Conservation (phyloP, 1,140 invertebrate genomes). For the Bombus terrestris region DNA sequence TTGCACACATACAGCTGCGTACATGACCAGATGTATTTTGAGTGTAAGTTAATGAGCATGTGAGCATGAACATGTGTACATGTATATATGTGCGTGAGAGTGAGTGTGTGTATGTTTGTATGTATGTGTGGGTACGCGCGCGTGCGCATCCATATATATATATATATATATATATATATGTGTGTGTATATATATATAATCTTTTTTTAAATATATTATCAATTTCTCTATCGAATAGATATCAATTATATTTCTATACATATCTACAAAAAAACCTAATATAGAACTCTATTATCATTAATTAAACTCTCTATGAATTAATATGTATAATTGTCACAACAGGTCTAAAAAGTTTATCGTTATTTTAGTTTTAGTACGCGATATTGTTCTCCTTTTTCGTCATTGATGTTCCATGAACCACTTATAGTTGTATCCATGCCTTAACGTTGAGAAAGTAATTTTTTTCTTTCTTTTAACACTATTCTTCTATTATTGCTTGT, state of each 20-base stretch:
- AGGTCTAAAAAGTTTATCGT: slow-evolving; percentile 72
- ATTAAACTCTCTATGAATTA: slow-evolving; percentile 82
- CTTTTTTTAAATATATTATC: slow-evolving; percentile 79
- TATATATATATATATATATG: neutral
- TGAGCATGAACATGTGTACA: slow-evolving; percentile 31
- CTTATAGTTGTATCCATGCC: slow-evolving; percentile 50
- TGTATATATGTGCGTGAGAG: slow-evolving; percentile 37
- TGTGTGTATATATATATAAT: slow-evolving; percentile 55
- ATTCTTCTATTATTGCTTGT: slow-evolving; percentile 80
- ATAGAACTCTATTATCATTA: slow-evolving; percentile 80
- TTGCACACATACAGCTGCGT: slow-evolving; percentile 47
- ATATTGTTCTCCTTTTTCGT: slow-evolving; percentile 49
- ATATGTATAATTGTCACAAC: slow-evolving; percentile 77
- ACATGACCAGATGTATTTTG: slow-evolving; percentile 50
- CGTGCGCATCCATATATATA: slow-evolving; percentile 35
- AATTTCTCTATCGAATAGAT: slow-evolving; percentile 78
- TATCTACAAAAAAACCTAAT: slow-evolving; percentile 82
- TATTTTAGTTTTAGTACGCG: slow-evolving; percentile 62
- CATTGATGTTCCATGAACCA: slow-evolving; percentile 59
- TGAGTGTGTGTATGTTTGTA: slow-evolving; percentile 20
- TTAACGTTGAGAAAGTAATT: slow-evolving; percentile 60
- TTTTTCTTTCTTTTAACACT: slow-evolving; percentile 60
- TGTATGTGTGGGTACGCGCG: slow-evolving; percentile 8
- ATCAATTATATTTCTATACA: slow-evolving; percentile 79
- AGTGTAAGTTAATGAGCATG: slow-evolving; percentile 50